Conservation (phyloP, 2,113 vertebrate genomes). For the Patagioenas fasciata region DNA sequence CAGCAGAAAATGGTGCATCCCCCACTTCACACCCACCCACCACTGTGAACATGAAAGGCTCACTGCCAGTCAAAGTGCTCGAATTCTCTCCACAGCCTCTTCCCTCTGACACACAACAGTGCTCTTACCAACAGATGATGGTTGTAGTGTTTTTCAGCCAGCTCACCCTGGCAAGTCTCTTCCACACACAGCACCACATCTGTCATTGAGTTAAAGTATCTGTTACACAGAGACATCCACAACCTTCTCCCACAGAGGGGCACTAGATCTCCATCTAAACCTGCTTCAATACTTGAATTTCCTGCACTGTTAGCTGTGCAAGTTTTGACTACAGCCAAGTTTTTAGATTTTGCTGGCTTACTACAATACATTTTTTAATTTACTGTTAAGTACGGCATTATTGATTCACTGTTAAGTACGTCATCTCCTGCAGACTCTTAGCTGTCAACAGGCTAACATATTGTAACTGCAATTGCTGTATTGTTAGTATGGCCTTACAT, state of each 20-base stretch:
- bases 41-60: not conserved
- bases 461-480: not conserved
- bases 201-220: slow-evolving; percentile 71
- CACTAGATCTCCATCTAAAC: not conserved
- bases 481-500: not conserved
- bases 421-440: not conserved
- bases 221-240: not conserved
- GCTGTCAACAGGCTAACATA: not conserved
- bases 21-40: not conserved
- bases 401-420: not conserved
- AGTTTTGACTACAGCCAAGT: not conserved
- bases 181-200: slow-evolving; percentile 76
- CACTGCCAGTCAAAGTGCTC: not conserved
- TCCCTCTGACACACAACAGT: not conserved
- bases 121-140: slow-evolving; percentile 80
- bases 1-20: not conserved
- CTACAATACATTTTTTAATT: not conserved
- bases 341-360: not conserved
- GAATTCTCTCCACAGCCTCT: not conserved
- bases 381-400: not conserved
- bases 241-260: not conserved
- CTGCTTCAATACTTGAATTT: not conserved
- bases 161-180: slow-evolving; percentile 34
- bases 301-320: not conserved
- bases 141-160: slow-evolving; percentile 70